A percentile compares a stretch with the other conserved stretches of the same genome.
These are phyloP conservation scores for Nasua narica DNA, from an alignment of 2,797 vertebrate species.

Conservation along the genomic window DNA sequence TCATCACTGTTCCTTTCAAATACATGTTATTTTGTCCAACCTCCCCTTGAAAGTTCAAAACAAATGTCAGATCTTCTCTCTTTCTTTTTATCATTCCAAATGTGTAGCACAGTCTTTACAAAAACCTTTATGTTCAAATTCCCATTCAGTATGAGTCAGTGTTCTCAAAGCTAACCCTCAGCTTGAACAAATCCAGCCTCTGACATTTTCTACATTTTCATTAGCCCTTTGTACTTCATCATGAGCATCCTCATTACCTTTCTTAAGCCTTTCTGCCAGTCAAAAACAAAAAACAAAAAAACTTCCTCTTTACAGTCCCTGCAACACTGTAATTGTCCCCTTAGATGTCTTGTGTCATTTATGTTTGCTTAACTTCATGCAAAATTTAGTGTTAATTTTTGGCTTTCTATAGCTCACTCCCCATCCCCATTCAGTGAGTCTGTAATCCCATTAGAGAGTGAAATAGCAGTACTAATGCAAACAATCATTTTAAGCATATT, in stretches of 20 bases:
- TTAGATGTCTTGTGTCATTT: background rate
- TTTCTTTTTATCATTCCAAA: conserved; percentile 51
- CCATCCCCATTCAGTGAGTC: background rate
- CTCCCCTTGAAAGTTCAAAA: conserved; percentile 42
- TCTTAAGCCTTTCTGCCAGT: background rate
- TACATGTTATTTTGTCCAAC: conserved; percentile 25
- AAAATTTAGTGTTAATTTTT: background rate
- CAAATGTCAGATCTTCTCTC: conserved; percentile 30
- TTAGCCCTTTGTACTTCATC: background rate
- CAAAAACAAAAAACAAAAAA: background rate
- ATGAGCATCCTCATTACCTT: background rate
- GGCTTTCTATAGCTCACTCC: background rate
- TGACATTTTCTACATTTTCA: background rate
- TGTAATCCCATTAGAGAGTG: background rate
- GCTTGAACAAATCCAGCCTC: background rate
- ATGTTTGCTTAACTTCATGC: conserved; percentile 21
- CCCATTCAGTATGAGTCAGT: background rate
- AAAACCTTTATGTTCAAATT: background rate
- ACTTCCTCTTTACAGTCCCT: background rate
- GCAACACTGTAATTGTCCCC: background rate
- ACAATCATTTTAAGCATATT: background rate
- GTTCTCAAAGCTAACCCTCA: background rate
- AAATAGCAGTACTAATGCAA: background rate
- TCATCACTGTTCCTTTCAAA: conserved; percentile 15
- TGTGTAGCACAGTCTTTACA: conserved; percentile 24